Evolutionary conservation across 2,888 invertebrate genomes (phyloP).

Genomic region (Sinhomidia bicolor): DNA sequence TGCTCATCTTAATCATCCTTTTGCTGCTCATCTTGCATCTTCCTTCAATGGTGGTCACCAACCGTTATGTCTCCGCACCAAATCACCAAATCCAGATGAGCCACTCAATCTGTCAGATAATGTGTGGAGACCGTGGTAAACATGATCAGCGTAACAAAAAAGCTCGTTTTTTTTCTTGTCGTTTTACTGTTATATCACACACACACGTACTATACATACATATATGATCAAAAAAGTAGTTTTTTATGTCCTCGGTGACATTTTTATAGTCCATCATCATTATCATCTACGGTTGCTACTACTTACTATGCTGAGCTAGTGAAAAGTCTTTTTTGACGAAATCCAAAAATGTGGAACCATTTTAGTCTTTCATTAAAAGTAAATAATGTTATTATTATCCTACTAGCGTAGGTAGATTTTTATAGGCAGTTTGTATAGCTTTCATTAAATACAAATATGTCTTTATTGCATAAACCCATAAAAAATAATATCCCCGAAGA

Average conservation of each 20-base stretch:
- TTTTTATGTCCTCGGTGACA: conserved; percentile 52
- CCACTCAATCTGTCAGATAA: conserved; percentile 79
- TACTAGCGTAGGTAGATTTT: conserved; percentile 27
- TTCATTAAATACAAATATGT: neutral
- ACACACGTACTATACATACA: neutral
- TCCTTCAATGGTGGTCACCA: conserved; percentile 61
- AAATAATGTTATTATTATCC: conserved; percentile 27
- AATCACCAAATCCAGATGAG: conserved; percentile 76
- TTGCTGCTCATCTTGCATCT: conserved; percentile 71
- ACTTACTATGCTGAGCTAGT: conserved; percentile 67
- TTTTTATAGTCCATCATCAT: conserved; percentile 58
- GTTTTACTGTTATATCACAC: conserved; percentile 47
- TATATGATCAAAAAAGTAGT: conserved; percentile 32
- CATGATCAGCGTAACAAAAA: neutral
- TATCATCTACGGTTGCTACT: conserved; percentile 64
- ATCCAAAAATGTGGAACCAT: conserved; percentile 69
- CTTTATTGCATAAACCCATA: neutral
- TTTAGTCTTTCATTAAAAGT: conserved; percentile 70
- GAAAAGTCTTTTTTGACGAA: conserved; percentile 58
- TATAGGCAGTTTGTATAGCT: conserved; percentile 4
- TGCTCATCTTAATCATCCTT: conserved; percentile 77
- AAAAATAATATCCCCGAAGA: neutral
- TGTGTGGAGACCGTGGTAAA: conserved; percentile 80
- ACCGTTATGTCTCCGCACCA: conserved; percentile 75
- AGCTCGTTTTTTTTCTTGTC: conserved; percentile 34